Base-by-base conservation (phyloP, 2,797 vertebrate genomes). In the Gadopsis bispinosus region DNA sequence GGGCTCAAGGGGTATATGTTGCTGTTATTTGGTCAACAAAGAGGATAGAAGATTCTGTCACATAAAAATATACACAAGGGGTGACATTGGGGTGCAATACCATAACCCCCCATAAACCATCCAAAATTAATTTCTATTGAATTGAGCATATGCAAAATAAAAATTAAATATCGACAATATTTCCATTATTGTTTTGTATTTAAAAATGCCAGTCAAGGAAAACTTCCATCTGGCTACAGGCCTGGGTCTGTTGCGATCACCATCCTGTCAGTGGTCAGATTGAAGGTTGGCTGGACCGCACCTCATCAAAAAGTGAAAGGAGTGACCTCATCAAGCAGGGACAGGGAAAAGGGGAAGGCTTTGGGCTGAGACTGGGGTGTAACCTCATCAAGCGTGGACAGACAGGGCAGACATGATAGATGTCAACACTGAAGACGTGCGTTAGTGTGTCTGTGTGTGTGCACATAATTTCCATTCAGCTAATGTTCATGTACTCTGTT, bases 341-440 rank as follows among this genome's bases (percentile, higher is more conserved):
- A 80, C 75, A 73, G 69, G 72, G 26, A 78, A 82, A 69, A 78
- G 79, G 80, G 74, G 69, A 83, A 77, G 70, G 55, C 84, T 81
- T 68, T 88, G 85, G 82, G 77, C 75, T 76, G 83, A 26, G 79
- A 78, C 69, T 35, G 54, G 85, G 85, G 79, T 84, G 73, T 88
- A 67, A 91, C 87, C 88, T 88, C 86, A 73, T 92, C 89, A 88
- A 72, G 84, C 29, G 33, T 82, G 66, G 85, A 88, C 83, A 84
- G 85, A 85, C 82, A 73, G 81, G 72, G 77, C 56, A 83, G 69
- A 80, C 67, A 83, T 87, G 85, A 88, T 76, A 82, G 83, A 82
- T 83, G 76, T 89, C 86, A 88, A 66, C 60, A 59, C 7, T 67
- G 76, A 73, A 72, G 75, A 53, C 77, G 69, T 61, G 60, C 63